Percentiles rank a stretch among this genome's conserved stretches.
Evolutionary conservation across 2,797 vertebrate species (phyloP).

Genomic region (Adrianichthys oophorus): DNA sequence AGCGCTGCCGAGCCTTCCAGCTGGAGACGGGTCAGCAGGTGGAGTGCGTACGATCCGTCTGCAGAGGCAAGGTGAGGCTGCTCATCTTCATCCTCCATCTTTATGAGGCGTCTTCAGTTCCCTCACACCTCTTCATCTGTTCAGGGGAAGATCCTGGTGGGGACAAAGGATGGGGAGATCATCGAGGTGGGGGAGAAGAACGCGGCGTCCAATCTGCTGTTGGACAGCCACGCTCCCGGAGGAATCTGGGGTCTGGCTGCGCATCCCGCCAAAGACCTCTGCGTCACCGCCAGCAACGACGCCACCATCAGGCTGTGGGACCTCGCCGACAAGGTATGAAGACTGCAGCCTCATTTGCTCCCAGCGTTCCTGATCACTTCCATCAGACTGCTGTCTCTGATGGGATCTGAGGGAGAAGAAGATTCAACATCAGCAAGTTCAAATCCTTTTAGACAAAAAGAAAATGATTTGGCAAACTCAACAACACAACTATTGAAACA

Average conservation of each 20-base stretch:
- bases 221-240: conserved; percentile 93
- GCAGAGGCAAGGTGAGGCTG: conserved; percentile 86
- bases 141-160: conserved; percentile 95
- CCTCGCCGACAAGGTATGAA: conserved; percentile 87
- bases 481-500: too few species aligned
- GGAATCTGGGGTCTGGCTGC: conserved; percentile 94
- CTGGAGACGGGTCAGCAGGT: conserved; percentile 91
- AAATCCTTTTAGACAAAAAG: too few species aligned
- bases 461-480: too few species aligned
- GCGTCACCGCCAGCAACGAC: conserved; percentile 92
- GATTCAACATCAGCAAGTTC: too few species aligned
- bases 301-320: conserved; percentile 96
- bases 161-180: conserved; percentile 96
- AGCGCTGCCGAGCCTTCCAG: conserved; percentile 94
- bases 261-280: conserved; percentile 92
- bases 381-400: too few species aligned
- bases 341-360: background rate
- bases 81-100: background rate
- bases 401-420: too few species aligned
- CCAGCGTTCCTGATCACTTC: too few species aligned
- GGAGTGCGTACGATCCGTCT: conserved; percentile 94
- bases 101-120: background rate
- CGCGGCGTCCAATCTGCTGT: conserved; percentile 93
- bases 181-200: conserved; percentile 98
- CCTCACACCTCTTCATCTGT: background rate